Evolutionary conservation across 2,797 vertebrate genomes (phyloP).

Genomic region (Acipenser ruthenus): DNA sequence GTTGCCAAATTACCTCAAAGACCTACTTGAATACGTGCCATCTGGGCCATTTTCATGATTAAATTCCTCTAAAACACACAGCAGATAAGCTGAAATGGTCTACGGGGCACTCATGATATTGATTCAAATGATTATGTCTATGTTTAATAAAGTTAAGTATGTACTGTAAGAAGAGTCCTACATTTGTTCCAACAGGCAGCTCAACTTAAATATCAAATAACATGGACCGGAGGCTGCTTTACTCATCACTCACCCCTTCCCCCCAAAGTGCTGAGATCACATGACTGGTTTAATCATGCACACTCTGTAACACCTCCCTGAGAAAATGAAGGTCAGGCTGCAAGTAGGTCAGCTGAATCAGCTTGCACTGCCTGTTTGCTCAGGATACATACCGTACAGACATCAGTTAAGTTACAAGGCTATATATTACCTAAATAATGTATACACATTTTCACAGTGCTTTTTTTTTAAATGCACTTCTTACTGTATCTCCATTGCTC

Average conservation of each 20-base stretch:
- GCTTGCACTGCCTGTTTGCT: constrained; percentile 15
- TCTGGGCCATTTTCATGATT: constrained; percentile 56
- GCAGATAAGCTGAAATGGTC: constrained; percentile 7
- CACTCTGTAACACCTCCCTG: constrained; percentile 16
- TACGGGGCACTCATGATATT: not conserved
- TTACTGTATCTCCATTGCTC: no score
- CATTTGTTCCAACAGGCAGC: not conserved
- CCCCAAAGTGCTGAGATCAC: constrained; percentile 23
- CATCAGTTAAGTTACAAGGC: constrained; percentile 1
- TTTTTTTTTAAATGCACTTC: not conserved
- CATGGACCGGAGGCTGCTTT: constrained; percentile 5
- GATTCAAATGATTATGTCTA: constrained; percentile 24
- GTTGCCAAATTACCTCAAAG: constrained; percentile 55
- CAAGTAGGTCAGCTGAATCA: constrained; percentile 59
- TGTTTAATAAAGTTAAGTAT: not conserved
- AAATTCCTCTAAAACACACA: constrained; percentile 35
- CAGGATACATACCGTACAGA: not conserved
- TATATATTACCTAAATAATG: not conserved
- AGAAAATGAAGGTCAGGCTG: constrained; percentile 56
- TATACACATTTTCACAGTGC: not conserved
- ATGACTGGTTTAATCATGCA: constrained; percentile 37
- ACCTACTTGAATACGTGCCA: constrained; percentile 50
- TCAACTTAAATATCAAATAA: not conserved
- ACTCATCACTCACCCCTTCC: constrained; percentile 14
- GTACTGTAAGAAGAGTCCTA: not conserved